Percentiles rank a stretch among this genome's conserved stretches.
Conservation (phyloP, 2,888 invertebrate species). For the Aphidius colemani region DNA sequence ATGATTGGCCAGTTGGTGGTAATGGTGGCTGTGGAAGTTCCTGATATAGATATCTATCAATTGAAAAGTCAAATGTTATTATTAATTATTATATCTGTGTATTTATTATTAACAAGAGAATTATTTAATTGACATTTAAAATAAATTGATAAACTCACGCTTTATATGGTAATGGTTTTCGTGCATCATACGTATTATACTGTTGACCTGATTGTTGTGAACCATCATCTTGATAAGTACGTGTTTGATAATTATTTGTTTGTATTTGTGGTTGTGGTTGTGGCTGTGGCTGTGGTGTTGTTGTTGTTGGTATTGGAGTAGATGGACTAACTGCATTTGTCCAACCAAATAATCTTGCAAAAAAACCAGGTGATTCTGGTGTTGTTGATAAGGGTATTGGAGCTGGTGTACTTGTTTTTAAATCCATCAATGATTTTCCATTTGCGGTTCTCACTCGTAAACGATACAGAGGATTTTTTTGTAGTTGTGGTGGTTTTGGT, state of each 20-base stretch:
- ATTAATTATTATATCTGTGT: not conserved
- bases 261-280: slow-evolving; percentile 28
- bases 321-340: slow-evolving; percentile 62
- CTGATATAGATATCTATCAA: slow-evolving; percentile 13
- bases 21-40: slow-evolving; percentile 33
- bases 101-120: too few species aligned
- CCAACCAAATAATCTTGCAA: slow-evolving; percentile 68
- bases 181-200: not conserved
- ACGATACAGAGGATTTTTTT: too few species aligned
- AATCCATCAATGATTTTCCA: too few species aligned
- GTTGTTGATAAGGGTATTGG: slow-evolving; percentile 58
- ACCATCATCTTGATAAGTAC: slow-evolving; percentile 33
- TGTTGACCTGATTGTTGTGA: slow-evolving; percentile 31
- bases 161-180: not conserved
- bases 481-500: too few species aligned
- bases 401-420: too few species aligned
- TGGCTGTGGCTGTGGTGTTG: slow-evolving; percentile 17
- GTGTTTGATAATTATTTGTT: slow-evolving; percentile 32
- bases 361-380: slow-evolving; percentile 61
- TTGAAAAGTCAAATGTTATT: not conserved
- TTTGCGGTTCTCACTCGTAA: too few species aligned
- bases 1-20: slow-evolving; percentile 31
- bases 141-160: slow-evolving; percentile 28
- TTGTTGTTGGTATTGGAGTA: slow-evolving; percentile 15
- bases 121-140: too few species aligned